Base-by-base conservation (phyloP, 2,113 vertebrate species). In the Tauraco erythrolophus region DNA sequence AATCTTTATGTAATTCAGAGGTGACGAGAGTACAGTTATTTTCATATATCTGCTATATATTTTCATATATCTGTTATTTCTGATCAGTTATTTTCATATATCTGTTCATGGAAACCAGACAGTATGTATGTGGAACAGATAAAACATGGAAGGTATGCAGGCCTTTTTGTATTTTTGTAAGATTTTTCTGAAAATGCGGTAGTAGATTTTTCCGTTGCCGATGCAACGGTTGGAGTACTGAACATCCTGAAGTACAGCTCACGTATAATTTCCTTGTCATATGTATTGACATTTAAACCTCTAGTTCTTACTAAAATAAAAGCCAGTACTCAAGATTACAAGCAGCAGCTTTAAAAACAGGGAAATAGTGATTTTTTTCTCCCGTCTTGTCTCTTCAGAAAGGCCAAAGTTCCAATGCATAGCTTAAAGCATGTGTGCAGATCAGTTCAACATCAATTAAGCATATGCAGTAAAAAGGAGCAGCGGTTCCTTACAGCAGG, bases 101-200 rank as follows among this genome's bases (percentile, higher is more conserved):
- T 31, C 6, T n/a, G 30, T 51, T 18, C 4, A 1, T 43, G 77
- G 51, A 28, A 70, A 43, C 1, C 0, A 0, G n/a, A 31, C 9
- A 13, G 10, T 4, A 11, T 7, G 3, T 17, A 14, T 1, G 6
- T 18, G 58, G 12, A 65, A 61, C 16, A 37, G 39, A 30, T 48
- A 57, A 91, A 68, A 64, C 6, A 3, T 3, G 13, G 58, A 60
- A 54, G 10, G 39, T 39, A 10, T 13, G 30, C 19, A 37, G 23
- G 48, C n/a, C 4, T 21, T 8, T 39, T 23, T 31, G 24, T 30
- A 4, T 22, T 48, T 27, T 41, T 66, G 39, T 37, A 10, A 30
- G 39, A 5, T 11, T 9, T 8, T 24, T 12, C 5, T 25, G 1
- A 37, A 43, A 31, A n/a, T 39, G 43, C 12, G 1, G 15, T 0